Conservation (phyloP, 2,888 invertebrate genomes). For the Phyto melanocephala region DNA sequence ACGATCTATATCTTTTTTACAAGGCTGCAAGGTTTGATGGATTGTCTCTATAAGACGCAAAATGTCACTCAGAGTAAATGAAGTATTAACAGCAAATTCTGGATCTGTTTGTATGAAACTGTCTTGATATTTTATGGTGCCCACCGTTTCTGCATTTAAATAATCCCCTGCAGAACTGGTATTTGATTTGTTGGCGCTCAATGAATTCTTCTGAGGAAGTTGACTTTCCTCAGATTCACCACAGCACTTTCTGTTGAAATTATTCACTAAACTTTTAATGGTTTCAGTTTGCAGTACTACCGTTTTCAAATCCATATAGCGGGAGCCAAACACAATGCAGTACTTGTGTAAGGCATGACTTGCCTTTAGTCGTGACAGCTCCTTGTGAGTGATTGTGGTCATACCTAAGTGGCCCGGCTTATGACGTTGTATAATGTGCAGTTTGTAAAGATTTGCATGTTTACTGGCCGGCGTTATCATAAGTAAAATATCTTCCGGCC, state of each 20-base stretch:
- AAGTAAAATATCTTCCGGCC: conserved; percentile 52
- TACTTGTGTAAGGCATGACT: conserved; percentile 58
- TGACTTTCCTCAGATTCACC: not conserved
- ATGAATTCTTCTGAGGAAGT: not conserved
- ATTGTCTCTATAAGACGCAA: conserved; percentile 53
- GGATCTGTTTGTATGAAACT: conserved; percentile 38
- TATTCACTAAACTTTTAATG: conserved; percentile 53
- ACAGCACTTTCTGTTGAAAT: conserved; percentile 45
- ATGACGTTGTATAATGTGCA: conserved; percentile 62
- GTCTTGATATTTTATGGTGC: not conserved
- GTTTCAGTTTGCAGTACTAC: conserved; percentile 47
- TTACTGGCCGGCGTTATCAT: conserved; percentile 65
- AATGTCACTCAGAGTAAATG: conserved; percentile 23
- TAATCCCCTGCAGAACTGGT: conserved; percentile 13
- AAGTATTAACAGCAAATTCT: not conserved
- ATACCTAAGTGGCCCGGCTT: conserved; percentile 51
- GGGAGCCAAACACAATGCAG: conserved; percentile 58
- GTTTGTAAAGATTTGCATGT: conserved; percentile 56
- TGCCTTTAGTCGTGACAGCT: conserved; percentile 45
- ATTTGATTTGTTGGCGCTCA: not conserved
- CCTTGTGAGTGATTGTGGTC: conserved; percentile 59
- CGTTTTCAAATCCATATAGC: conserved; percentile 62
- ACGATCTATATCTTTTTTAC: conserved; percentile 31
- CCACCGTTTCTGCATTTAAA: not conserved
- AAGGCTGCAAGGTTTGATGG: conserved; percentile 39